These are phyloP conservation scores for Misgurnus anguillicaudatus DNA, from an alignment of 2,113 vertebrate genomes.

Conservation along the genomic window DNA sequence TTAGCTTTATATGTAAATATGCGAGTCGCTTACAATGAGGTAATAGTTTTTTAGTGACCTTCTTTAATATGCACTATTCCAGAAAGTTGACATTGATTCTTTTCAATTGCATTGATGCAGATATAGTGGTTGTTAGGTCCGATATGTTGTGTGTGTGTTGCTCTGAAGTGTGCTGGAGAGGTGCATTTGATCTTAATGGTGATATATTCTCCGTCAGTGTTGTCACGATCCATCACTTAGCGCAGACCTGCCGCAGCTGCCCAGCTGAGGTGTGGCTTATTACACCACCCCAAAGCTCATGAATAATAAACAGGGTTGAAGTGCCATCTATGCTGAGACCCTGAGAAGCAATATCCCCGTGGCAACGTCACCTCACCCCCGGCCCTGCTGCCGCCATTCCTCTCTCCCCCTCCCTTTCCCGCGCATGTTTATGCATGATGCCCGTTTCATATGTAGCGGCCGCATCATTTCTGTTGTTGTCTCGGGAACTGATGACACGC, in stretches of 20 bases:
- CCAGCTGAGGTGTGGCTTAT: constrained; percentile 95
- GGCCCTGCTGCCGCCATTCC: constrained; percentile 78
- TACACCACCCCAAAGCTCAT: constrained; percentile 89
- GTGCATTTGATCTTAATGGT: constrained; percentile 94
- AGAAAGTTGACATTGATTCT: constrained; percentile 19
- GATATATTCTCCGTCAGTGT: constrained; percentile 87
- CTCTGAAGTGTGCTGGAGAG: constrained; percentile 72
- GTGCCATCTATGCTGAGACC: constrained; percentile 82
- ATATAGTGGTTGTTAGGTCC: constrained; percentile 46
- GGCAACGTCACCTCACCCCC: constrained; percentile 43
- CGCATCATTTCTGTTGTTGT: constrained; percentile 97
- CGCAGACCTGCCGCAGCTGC: constrained; percentile 82
- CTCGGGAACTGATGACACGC: constrained; percentile 99
- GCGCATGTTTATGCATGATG: constrained; percentile 98
- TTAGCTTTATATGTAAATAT: constrained; percentile 16
- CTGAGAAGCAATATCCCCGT: constrained; percentile 52
- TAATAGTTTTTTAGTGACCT: constrained; percentile 6
- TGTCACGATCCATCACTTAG: constrained; percentile 93
- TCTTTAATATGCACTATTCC: neutral
- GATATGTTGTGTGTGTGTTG: constrained; percentile 61
- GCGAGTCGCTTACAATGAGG: neutral
- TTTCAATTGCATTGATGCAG: constrained; percentile 47
- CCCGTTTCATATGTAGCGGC: constrained; percentile 99
- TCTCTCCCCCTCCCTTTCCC: constrained; percentile 53
- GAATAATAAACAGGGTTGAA: constrained; percentile 96